Evolutionary conservation across 2,888 invertebrate genomes (phyloP).

Genomic region (Malachius bipustulatus): DNA sequence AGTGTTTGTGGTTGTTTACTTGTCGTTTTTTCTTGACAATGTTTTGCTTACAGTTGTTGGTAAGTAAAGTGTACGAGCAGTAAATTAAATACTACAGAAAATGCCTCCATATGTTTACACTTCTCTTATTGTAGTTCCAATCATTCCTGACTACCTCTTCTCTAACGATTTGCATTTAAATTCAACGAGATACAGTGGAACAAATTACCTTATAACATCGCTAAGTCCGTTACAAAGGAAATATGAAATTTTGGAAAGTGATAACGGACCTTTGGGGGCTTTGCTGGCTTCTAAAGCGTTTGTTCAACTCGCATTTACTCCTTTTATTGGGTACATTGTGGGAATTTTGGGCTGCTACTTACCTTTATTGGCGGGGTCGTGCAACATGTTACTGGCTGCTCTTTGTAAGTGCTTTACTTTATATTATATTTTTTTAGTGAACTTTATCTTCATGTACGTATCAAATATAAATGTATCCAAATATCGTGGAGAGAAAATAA

Average conservation of each 20-base stretch:
- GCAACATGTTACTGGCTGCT: constrained; percentile 54
- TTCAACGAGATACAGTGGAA: constrained; percentile 13
- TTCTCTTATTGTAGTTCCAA: constrained; percentile 50
- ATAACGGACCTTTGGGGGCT: constrained; percentile 56
- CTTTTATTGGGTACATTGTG: constrained; percentile 58
- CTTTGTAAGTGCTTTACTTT: constrained; percentile 43
- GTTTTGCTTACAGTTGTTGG: constrained; percentile 80
- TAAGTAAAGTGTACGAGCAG: constrained; percentile 45
- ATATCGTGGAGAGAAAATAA: too few relatives aligned
- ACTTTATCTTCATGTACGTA: too few relatives aligned
- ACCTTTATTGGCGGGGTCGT: constrained; percentile 56
- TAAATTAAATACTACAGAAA: constrained; percentile 1
- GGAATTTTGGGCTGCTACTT: constrained; percentile 52
- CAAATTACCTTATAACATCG: constrained; percentile 25
- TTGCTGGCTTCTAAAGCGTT: constrained; percentile 67
- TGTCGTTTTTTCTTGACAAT: constrained; percentile 73
- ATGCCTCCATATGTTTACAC: neutral
- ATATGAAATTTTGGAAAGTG: constrained; percentile 39
- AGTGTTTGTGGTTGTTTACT: constrained; percentile 50
- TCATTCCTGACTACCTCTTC: constrained; percentile 64
- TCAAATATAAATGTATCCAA: too few relatives aligned
- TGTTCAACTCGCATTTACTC: constrained; percentile 66
- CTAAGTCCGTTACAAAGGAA: constrained; percentile 35
- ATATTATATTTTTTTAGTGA: too few relatives aligned
- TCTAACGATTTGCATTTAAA: constrained; percentile 42